phyloP scores from a whole-genome alignment of 2,797 vertebrate species.

The Xenopus petersii region DNA sequence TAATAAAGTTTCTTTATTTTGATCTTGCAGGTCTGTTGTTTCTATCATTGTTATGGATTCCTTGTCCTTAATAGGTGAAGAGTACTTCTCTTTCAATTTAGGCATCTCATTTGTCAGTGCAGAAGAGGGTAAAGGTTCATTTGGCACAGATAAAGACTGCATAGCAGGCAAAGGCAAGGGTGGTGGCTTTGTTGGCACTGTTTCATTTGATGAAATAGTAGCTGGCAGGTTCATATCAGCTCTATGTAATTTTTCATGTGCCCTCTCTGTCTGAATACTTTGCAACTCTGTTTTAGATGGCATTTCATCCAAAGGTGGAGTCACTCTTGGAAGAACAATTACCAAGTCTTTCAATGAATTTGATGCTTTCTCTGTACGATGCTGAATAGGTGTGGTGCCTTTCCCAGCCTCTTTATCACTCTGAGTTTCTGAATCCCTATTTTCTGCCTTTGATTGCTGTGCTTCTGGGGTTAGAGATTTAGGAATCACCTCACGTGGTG shows the following conservation, averaged over 20 bases:
- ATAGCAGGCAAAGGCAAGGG: not conserved
- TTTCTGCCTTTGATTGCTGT: slow-evolving; percentile 45
- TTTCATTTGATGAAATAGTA: not conserved
- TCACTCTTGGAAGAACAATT: slow-evolving; percentile 12
- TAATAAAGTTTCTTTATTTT: not conserved
- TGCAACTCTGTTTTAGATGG: slow-evolving; percentile 14
- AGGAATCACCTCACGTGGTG: slow-evolving; percentile 59
- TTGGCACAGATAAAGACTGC: not conserved
- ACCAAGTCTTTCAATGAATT: slow-evolving; percentile 2
- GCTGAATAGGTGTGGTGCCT: slow-evolving; percentile 20
- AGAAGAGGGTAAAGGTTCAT: slow-evolving; percentile 2
- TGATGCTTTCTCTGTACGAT: not conserved
- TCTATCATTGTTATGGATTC: slow-evolving; percentile 3
- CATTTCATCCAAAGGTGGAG: slow-evolving; percentile 1
- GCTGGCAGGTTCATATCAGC: not conserved
- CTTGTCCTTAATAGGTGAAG: slow-evolving; percentile 12
- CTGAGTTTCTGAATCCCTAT: not conserved
- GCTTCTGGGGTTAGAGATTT: slow-evolving; percentile 59
- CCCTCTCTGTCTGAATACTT: not conserved
- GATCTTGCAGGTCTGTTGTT: slow-evolving; percentile 12
- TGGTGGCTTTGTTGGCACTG: slow-evolving; percentile 1
- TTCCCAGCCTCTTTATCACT: accelerated
- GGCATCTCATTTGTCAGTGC: slow-evolving; percentile 26
- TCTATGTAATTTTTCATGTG: not conserved
- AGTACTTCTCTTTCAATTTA: slow-evolving; percentile 24